Percentiles rank a stretch among this genome's conserved stretches.
Evolutionary conservation across 2,113 vertebrate species (phyloP).

Genomic region (Anser brachyrhynchus): DNA sequence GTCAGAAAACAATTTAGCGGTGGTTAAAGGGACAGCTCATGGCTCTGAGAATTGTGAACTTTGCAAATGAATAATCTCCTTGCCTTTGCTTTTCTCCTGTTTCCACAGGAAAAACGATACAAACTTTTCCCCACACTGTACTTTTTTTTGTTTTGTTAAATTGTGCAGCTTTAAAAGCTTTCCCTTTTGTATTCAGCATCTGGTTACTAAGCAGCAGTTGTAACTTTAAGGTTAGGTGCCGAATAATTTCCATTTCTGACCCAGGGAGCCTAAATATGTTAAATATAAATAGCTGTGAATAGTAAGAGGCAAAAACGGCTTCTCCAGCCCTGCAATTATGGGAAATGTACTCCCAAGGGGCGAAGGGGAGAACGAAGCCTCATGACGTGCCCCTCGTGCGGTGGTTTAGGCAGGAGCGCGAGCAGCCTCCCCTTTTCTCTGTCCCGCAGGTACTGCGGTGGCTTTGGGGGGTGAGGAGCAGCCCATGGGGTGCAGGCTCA

Average conservation of each 20-base stretch:
- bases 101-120: fast-evolving
- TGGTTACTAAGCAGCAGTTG: not conserved
- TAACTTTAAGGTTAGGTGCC: not conserved
- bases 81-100: not conserved
- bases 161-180: not conserved
- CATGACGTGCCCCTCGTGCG: not conserved
- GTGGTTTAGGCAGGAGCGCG: not conserved
- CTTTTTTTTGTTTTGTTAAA: not conserved
- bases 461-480: not conserved
- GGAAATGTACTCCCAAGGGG: not conserved
- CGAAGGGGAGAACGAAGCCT: not conserved
- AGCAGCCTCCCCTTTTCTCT: not conserved
- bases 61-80: slow-evolving; percentile 78
- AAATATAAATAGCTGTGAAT: slow-evolving; percentile 29
- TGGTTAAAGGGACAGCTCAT: slow-evolving; percentile 89
- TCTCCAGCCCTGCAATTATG: not conserved
- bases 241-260: slow-evolving; percentile 22
- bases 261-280: not conserved
- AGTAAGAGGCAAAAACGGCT: not conserved
- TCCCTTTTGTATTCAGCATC: not conserved
- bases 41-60: slow-evolving; percentile 81
- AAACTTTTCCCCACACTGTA: not conserved
- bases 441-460: no score
- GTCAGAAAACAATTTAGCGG: slow-evolving; percentile 95
- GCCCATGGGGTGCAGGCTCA: no score